Evolutionary conservation across 1,140 invertebrate species (phyloP), one percentile per base, ranked within the genome.

Genomic region (Oryzaephilus surinamensis): DNA sequence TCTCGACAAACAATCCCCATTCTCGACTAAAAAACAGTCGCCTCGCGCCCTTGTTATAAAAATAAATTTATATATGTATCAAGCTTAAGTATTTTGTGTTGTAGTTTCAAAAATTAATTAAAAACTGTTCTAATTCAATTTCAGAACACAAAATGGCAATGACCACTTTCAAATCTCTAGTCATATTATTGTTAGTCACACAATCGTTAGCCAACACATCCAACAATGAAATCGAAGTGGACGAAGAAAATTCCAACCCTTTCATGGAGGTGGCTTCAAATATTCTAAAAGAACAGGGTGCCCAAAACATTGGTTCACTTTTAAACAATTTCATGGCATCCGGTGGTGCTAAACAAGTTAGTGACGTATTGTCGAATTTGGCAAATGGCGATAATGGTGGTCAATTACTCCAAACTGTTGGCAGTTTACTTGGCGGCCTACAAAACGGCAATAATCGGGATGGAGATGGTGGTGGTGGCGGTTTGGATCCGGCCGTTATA

Each of bases 261-360:
- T 33, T 41, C 11, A 26, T n/a, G 3, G 45, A 47, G 11, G 41
- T 21, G 2, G 29, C 26, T 12, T 15, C 37, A 4, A 37, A 32
- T 2, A 38, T 47, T 5, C 12, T 28, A 6, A 43, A 43, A 70
- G 72, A 8, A 66, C 71, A 7, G 63, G 69, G 64, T n/a, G 52
- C 56, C 1, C 62, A 60, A 28, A 61, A 60, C 61, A 23, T 67
- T 0, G 70, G 66, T 2, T 66, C 61, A 10, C 55, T 74, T 0
- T 46, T 76, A 4, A 69, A 69, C 4, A 66, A 48, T 18, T 58
- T 77, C 5, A 70, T 77, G 68, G 69, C 74, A 45, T 67, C 71
- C 12, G 71, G 69, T 24, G 66, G 63, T 15, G 68, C 47, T 2
- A 52, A 55, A 38, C 37, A 50, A 18, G 46, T 52, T 3, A 47